Percentiles rank a stretch among this genome's conserved stretches.
phyloP scores from a whole-genome alignment of 2,888 invertebrate genomes.

The Girardia tigrina region DNA sequence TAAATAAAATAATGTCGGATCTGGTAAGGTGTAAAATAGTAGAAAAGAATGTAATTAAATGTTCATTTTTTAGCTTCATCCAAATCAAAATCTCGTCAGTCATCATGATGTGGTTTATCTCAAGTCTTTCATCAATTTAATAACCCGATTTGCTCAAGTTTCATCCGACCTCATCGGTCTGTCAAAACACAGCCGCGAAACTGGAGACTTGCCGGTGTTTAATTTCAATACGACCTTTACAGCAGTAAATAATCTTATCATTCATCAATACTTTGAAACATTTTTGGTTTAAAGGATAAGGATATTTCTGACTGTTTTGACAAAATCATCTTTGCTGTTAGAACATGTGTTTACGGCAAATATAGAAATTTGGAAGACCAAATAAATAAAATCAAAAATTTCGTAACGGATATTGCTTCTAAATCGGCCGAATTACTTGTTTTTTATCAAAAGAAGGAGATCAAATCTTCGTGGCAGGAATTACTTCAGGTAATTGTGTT shows the following conservation, averaged over 20 bases:
- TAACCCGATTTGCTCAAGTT: not conserved
- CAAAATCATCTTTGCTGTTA: not conserved
- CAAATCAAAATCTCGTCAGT: not conserved
- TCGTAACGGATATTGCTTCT: not conserved
- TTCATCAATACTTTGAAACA: not conserved
- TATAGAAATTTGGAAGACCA: not conserved
- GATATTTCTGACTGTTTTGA: not conserved
- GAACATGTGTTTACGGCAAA: slow-evolving; percentile 17
- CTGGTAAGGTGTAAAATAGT: not conserved
- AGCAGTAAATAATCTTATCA: too few species aligned
- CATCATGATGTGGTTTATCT: not conserved
- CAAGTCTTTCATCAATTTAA: not conserved
- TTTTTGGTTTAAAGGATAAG: not conserved
- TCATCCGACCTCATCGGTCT: not conserved
- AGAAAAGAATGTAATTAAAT: not conserved
- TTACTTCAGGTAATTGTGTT: not conserved
- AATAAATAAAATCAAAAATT: not conserved
- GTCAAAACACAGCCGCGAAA: not conserved
- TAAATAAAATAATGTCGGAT: not conserved
- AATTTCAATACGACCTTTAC: too few species aligned
- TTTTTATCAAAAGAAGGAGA: not conserved
- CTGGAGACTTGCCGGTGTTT: too few species aligned
- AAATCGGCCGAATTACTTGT: not conserved
- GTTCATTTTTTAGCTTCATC: not conserved
- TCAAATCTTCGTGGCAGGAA: slow-evolving; percentile 1